These are phyloP conservation scores for Sphenopsis melanotis DNA, from an alignment of 2,797 vertebrate genomes.

Conservation along the genomic window DNA sequence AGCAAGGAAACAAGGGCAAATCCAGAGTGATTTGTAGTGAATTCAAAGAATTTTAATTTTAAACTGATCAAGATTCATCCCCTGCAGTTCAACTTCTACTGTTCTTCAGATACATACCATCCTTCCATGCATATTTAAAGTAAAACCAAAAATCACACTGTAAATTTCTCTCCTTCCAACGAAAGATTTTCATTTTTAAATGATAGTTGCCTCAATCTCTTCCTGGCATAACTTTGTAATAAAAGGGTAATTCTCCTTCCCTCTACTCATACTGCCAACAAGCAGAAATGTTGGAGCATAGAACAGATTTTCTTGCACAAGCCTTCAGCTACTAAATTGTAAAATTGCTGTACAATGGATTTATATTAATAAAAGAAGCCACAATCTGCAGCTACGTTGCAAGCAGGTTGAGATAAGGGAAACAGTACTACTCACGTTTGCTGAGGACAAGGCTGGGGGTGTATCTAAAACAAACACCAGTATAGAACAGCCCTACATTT, in stretches of 20 bases:
- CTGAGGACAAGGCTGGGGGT: neutral
- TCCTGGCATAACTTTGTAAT: neutral
- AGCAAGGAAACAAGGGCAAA: neutral
- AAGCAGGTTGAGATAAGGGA: neutral
- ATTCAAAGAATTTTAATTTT: neutral
- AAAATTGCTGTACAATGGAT: neutral
- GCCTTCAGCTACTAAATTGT: neutral
- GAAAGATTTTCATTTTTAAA: constrained; percentile 9
- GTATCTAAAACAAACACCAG: neutral
- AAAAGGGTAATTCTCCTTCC: neutral
- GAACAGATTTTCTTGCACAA: neutral
- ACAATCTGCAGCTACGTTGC: neutral
- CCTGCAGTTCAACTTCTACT: neutral
- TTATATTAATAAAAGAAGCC: neutral
- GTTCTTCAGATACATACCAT: neutral
- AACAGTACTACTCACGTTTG: neutral
- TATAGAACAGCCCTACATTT: neutral
- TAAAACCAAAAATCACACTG: constrained; percentile 3
- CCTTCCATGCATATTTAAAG: neutral
- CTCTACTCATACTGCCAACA: neutral
- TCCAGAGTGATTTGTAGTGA: neutral
- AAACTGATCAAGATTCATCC: neutral
- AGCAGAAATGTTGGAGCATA: neutral
- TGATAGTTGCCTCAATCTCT: neutral
- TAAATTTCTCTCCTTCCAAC: neutral